Evolutionary conservation across 1,140 invertebrate species (phyloP), one percentile per base, ranked within the genome.

Genomic region (Drosophila varians): DNA sequence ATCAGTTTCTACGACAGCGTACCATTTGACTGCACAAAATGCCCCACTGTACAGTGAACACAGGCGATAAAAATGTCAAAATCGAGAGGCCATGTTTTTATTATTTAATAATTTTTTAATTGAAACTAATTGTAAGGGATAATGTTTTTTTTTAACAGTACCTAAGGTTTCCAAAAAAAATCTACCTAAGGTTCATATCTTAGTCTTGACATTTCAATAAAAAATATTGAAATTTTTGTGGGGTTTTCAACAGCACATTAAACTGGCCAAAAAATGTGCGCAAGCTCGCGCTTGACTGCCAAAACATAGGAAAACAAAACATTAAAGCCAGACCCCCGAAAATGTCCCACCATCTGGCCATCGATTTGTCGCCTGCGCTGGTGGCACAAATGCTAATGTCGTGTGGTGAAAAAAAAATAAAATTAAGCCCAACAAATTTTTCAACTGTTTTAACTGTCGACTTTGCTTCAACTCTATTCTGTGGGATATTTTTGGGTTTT

Each of bases 361-460:
- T 38, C 23, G 28, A 43, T 52, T 43, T 65, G 62, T 66, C 62
- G 62, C 62, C 62, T 58, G 54, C 43, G 66, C 66, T 80, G 76
- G 72, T 80, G 77, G 77, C 72, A 75, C 56, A 80, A 80, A 72
- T 76, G 72, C 76, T 80, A 80, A 76, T 71, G 76, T 75, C 65
- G 61, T 72, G 66, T 72, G 77, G 66, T 79, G 51, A 25, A 62
- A 56, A 21, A 49, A 46, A 28, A 54, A 55, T 46, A 42, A 53
- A 56, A 48, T 55, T 52, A 34, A 73, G 36, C 19, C 21, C 21
- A 26, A 38, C 62, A n/a, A 31, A 66, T 66, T 66, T 65, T 53
- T 53, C 42, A 68, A 53, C 60, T 65, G 60, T 66, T 64, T 68
- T 66, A 66, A 69, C 65, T 70, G 66, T 71, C 52, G 64, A 9